phyloP scores from a whole-genome alignment of 2,888 invertebrate genomes.

The Trachelus troglodyta region DNA sequence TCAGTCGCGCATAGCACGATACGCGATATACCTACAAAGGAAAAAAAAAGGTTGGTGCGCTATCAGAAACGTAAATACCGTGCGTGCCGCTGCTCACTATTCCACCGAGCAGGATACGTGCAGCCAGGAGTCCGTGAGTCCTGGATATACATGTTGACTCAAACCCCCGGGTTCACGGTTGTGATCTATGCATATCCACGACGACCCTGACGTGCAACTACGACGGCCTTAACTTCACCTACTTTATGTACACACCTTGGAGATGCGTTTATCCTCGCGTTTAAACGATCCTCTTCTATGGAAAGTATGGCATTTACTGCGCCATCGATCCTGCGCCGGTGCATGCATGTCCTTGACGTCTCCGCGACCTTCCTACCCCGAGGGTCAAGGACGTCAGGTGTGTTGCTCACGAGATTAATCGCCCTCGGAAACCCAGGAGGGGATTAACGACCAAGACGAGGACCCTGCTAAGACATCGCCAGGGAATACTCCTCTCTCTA shows the following conservation, averaged over 20 bases:
- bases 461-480: background rate
- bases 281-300: background rate
- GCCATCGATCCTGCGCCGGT: slow-evolving; percentile 16
- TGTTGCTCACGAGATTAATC: slow-evolving; percentile 37
- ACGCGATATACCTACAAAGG: background rate
- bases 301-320: background rate
- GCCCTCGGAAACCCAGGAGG: slow-evolving; percentile 7
- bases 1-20: background rate
- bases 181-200: background rate
- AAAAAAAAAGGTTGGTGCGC: background rate
- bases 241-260: background rate
- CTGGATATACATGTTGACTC: background rate
- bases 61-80: background rate
- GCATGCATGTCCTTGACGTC: slow-evolving; percentile 47
- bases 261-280: slow-evolving; percentile 1
- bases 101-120: background rate
- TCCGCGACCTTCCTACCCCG: slow-evolving; percentile 14
- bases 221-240: background rate
- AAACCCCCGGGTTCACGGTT: background rate
- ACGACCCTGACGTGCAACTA: background rate
- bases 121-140: background rate
- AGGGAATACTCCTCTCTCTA: background rate
- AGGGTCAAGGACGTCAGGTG: slow-evolving; percentile 49
- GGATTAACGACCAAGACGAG: background rate
- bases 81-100: background rate